Percentiles rank a stretch among this genome's conserved stretches.
Evolutionary conservation across 2,888 invertebrate genomes (phyloP).

Genomic region (Lochmaea crataegi): DNA sequence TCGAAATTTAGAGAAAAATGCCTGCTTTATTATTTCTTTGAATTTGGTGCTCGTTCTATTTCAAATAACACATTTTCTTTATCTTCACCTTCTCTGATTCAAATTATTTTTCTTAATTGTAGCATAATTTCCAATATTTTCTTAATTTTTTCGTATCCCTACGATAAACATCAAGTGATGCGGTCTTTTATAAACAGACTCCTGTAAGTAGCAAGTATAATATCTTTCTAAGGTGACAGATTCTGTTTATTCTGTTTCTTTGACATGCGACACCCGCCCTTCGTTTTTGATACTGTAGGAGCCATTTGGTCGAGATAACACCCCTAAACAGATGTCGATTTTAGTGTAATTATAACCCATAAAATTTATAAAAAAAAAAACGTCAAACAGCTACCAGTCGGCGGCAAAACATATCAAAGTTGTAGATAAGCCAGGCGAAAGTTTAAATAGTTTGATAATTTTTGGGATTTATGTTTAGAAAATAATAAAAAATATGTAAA

Average conservation of each 20-base stretch:
- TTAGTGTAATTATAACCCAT: conserved; percentile 58
- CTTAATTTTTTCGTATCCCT: not conserved
- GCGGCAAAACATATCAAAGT: not conserved
- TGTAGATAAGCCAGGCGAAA: not conserved
- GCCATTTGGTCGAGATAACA: conserved; percentile 58
- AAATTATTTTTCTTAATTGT: no score
- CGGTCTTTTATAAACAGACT: conserved; percentile 20
- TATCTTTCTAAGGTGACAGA: conserved; percentile 53
- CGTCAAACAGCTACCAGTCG: conserved; percentile 36
- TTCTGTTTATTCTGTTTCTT: conserved; percentile 57
- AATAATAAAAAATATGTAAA: no score
- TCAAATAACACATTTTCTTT: no score
- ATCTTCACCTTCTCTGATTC: no score
- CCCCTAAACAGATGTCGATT: conserved; percentile 60
- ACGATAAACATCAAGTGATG: not conserved
- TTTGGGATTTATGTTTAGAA: no score
- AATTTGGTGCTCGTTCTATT: no score
- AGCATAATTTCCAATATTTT: no score
- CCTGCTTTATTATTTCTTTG: no score
- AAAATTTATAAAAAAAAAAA: conserved; percentile 49
- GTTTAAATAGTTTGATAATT: not conserved
- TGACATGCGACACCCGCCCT: conserved; percentile 58
- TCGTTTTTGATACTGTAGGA: conserved; percentile 52
- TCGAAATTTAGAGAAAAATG: no score
- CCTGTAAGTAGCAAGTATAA: conserved; percentile 30